phyloP scores from a whole-genome alignment of 2,797 vertebrate species.

The Halcyon chelicuti region DNA sequence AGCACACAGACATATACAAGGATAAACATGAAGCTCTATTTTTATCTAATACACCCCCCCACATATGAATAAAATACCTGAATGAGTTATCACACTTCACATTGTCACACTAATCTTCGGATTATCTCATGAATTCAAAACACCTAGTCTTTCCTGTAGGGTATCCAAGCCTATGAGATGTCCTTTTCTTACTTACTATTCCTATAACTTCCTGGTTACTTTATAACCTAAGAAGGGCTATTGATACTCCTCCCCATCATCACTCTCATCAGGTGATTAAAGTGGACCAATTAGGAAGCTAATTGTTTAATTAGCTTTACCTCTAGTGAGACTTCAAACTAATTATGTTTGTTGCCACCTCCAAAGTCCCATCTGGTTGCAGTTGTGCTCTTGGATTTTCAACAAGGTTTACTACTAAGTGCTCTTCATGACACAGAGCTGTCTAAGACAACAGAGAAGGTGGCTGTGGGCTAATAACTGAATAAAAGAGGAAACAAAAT shows the following conservation, averaged over 20 bases:
- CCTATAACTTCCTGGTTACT: not conserved
- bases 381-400: not conserved
- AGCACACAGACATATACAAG: not conserved
- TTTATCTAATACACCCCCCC: not conserved
- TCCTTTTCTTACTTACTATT: not conserved
- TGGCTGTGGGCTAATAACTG: not conserved
- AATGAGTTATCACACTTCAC: not conserved
- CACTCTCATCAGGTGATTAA: not conserved
- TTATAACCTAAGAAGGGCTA: not conserved
- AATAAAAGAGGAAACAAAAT: not conserved
- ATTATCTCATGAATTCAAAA: not conserved
- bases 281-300: not conserved
- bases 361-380: not conserved
- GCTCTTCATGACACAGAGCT: not conserved
- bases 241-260: not conserved
- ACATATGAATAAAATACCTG: not conserved
- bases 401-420: not conserved
- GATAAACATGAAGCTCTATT: not conserved
- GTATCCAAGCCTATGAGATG: fast-evolving
- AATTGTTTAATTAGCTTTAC: not conserved
- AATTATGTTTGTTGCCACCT: not conserved
- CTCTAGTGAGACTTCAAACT: not conserved
- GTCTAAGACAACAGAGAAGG: not conserved
- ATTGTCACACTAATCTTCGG: not conserved
- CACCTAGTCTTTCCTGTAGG: fast-evolving